phyloP scores from a whole-genome alignment of 1,140 invertebrate genomes.

The Andrena cerasifolii region DNA sequence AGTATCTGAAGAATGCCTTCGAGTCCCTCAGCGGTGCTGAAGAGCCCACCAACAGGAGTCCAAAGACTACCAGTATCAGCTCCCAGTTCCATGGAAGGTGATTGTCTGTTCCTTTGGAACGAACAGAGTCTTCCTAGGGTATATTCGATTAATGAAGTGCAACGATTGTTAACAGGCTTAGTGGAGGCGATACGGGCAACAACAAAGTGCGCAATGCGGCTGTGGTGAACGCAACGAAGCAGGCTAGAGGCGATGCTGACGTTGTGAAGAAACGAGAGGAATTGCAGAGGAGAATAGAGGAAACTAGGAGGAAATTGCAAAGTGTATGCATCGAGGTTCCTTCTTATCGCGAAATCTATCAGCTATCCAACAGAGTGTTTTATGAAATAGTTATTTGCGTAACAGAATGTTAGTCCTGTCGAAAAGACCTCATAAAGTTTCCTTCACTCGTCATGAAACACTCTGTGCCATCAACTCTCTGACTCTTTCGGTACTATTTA shows the following conservation, averaged over 20 bases:
- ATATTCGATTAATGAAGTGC: background rate
- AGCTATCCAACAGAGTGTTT: too few species aligned
- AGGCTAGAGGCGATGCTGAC: conserved; percentile 84
- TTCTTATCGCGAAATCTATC: too few species aligned
- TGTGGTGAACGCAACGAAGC: conserved; percentile 83
- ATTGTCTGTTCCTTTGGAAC: background rate
- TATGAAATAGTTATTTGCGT: too few species aligned
- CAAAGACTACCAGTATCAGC: conserved; percentile 78
- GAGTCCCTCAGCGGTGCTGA: conserved; percentile 88
- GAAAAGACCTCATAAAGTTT: background rate
- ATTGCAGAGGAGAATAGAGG: conserved; percentile 91
- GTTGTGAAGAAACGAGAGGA: conserved; percentile 91
- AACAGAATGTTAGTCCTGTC: too few species aligned
- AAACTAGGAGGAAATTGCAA: conserved; percentile 93
- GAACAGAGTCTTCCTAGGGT: background rate
- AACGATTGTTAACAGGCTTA: conserved; percentile 68
- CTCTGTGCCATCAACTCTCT: too few species aligned
- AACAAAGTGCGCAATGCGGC: conserved; percentile 79
- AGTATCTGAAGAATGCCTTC: conserved; percentile 90
- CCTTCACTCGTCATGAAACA: too few species aligned
- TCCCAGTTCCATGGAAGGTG: conserved; percentile 80
- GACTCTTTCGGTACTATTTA: too few species aligned
- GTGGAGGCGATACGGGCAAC: conserved; percentile 69
- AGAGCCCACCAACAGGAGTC: conserved; percentile 73
- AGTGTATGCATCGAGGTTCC: conserved; percentile 86